These are phyloP conservation scores for Rhynchopsitta pachyrhyncha DNA, from an alignment of 2,113 vertebrate genomes.

Conservation along the genomic window DNA sequence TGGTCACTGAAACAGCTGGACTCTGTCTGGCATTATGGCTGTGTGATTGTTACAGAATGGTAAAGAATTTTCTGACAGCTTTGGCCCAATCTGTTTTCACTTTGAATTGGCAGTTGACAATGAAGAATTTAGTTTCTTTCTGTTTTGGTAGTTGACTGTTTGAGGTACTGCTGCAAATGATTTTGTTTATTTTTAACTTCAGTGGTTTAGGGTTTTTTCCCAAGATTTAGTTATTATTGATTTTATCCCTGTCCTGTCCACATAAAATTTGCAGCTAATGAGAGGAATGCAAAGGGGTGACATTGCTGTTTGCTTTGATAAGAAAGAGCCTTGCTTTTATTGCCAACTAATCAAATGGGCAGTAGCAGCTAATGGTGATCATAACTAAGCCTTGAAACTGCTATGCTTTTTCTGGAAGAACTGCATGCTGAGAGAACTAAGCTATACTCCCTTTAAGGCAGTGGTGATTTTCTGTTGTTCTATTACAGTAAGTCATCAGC, in stretches of 20 bases:
- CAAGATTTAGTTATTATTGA: neutral
- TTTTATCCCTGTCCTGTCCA: neutral
- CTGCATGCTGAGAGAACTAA: neutral
- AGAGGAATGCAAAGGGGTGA: neutral
- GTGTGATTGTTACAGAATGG: neutral
- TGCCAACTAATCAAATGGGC: neutral
- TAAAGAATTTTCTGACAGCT: slow-evolving; percentile 15
- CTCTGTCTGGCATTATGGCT: neutral
- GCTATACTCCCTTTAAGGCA: neutral
- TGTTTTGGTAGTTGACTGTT: neutral
- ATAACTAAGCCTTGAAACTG: neutral
- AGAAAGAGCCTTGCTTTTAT: neutral
- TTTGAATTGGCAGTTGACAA: slow-evolving; percentile 6
- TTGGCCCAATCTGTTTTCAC: slow-evolving; percentile 39
- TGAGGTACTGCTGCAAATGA: neutral
- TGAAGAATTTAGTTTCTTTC: neutral
- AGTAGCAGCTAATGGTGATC: neutral
- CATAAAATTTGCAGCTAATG: neutral
- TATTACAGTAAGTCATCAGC: neutral
- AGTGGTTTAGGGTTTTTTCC: fast-evolving
- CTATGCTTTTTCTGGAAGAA: neutral
- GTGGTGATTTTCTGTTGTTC: neutral
- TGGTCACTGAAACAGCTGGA: neutral
- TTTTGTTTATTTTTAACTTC: neutral
- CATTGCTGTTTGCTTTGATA: neutral